Conservation (phyloP, 2,113 vertebrate genomes). For the Nettapus auritus region DNA sequence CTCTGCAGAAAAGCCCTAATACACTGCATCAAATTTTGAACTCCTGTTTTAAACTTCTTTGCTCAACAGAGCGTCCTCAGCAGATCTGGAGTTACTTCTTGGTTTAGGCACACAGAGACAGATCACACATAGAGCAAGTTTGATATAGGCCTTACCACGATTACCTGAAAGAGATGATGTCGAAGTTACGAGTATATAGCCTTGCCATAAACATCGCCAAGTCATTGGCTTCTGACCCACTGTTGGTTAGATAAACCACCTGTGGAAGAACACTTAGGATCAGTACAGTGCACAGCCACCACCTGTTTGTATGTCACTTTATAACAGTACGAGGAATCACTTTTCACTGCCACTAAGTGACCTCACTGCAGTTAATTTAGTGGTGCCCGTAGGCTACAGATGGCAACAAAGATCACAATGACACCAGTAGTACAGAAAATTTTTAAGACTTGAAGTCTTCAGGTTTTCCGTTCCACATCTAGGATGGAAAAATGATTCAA, state of each 20-base stretch:
- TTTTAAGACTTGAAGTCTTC: neutral
- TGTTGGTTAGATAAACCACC: constrained; percentile 93
- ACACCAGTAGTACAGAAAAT: neutral
- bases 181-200: constrained; percentile 83
- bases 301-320: neutral
- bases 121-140: neutral
- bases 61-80: neutral
- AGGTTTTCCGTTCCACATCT: neutral
- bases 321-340: neutral
- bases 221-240: constrained; percentile 95
- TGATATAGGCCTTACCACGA: neutral
- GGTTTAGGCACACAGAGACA: neutral
- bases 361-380: neutral
- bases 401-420: neutral
- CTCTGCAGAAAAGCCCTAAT: neutral
- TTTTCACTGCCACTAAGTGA: neutral
- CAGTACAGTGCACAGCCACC: neutral
- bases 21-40: neutral
- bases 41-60: neutral
- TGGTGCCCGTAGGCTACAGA: neutral
- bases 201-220: constrained; percentile 92
- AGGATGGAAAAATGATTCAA: neutral
- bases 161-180: constrained; percentile 92
- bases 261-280: constrained; percentile 37
- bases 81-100: neutral